Evolutionary conservation across 2,888 invertebrate species (phyloP).

Genomic region (Plusia festucae): DNA sequence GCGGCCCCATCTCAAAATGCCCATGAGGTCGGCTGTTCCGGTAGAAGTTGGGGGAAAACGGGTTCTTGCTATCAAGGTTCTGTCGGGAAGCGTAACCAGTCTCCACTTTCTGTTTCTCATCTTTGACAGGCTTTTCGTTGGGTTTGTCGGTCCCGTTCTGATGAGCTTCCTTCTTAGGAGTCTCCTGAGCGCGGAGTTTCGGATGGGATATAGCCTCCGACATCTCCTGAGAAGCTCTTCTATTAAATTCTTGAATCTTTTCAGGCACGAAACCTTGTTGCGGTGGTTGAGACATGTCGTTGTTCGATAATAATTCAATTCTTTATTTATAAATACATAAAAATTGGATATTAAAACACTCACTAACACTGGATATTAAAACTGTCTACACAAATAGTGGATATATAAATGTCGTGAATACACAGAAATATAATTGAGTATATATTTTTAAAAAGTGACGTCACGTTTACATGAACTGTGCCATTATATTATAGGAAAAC

Average conservation of each 20-base stretch:
- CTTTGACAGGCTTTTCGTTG: slow-evolving; percentile 63
- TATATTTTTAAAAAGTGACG: slow-evolving; percentile 53
- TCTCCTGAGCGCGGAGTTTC: slow-evolving; percentile 64
- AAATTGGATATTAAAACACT: slow-evolving; percentile 48
- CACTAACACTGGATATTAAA: slow-evolving; percentile 56
- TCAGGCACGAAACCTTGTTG: slow-evolving; percentile 84
- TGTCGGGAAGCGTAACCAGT: slow-evolving; percentile 70
- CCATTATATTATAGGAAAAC: slow-evolving; percentile 73
- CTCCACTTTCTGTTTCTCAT: slow-evolving; percentile 69
- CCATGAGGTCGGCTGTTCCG: slow-evolving; percentile 79
- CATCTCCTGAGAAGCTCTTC: slow-evolving; percentile 82
- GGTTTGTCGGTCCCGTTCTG: slow-evolving; percentile 68
- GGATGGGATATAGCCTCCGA: slow-evolving; percentile 68
- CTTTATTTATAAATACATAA: slow-evolving; percentile 57
- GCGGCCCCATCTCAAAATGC: slow-evolving; percentile 87
- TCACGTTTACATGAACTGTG: slow-evolving; percentile 55
- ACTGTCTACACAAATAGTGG: slow-evolving; percentile 55
- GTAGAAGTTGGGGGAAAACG: slow-evolving; percentile 82
- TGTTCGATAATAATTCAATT: slow-evolving; percentile 51
- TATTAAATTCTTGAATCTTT: slow-evolving; percentile 83
- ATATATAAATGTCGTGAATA: slow-evolving; percentile 58
- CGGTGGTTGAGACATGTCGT: slow-evolving; percentile 82
- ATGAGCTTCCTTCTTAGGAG: slow-evolving; percentile 74
- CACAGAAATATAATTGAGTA: slow-evolving; percentile 51
- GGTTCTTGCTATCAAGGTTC: slow-evolving; percentile 79